A percentile compares a stretch with the other conserved stretches of the same genome.
Conservation (phyloP, 1,140 invertebrate species). For the Rhagoletis pomonella region DNA sequence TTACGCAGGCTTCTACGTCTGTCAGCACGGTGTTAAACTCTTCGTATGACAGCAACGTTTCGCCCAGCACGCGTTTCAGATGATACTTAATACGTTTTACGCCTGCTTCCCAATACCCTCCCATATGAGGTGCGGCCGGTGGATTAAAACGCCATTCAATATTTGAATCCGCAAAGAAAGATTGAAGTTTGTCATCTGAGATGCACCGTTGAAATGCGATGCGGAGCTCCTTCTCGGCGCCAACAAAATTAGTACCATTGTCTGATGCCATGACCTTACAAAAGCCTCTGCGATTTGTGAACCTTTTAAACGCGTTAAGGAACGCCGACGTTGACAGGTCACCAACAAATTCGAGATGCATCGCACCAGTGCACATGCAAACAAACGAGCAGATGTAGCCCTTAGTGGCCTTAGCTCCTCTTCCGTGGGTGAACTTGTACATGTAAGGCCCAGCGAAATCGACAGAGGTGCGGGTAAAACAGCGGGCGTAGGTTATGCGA, state of each 20-base stretch:
- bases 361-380: neutral
- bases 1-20: conserved; percentile 63
- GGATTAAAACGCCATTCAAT: conserved; percentile 58
- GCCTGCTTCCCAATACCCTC: conserved; percentile 70
- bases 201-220: conserved; percentile 29
- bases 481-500: neutral
- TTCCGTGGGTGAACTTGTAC: conserved; percentile 56
- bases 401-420: conserved; percentile 15
- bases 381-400: neutral
- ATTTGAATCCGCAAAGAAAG: conserved; percentile 57
- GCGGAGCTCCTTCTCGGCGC: conserved; percentile 33
- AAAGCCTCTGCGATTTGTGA: neutral
- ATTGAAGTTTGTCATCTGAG: conserved; percentile 47
- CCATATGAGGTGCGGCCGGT: conserved; percentile 64
- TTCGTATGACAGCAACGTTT: conserved; percentile 63
- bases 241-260: conserved; percentile 45
- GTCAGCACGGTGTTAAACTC: conserved; percentile 62
- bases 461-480: conserved; percentile 21
- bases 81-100: conserved; percentile 68
- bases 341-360: neutral
- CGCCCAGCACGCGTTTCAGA: conserved; percentile 62
- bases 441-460: conserved; percentile 53
- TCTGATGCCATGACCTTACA: neutral
- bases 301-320: neutral
- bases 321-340: no score